Evolutionary conservation across 2,797 vertebrate genomes (phyloP).

Genomic region (Loris lydekkerianus): DNA sequence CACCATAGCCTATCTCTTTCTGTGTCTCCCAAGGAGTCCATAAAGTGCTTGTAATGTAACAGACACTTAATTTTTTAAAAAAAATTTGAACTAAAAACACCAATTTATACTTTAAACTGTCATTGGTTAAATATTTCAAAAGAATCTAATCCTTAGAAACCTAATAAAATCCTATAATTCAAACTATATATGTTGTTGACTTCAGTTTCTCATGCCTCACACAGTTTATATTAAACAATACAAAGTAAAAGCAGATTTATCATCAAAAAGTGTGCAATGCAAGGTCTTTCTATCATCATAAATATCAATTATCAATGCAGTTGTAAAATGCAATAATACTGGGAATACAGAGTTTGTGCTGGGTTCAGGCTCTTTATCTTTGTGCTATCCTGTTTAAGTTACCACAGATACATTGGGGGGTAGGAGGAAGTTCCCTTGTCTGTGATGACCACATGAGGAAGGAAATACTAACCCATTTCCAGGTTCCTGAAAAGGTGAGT

Average conservation of each 20-base stretch:
- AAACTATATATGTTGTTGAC: slow-evolving; percentile 21
- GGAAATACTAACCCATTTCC: background rate
- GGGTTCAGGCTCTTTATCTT: background rate
- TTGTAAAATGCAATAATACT: background rate
- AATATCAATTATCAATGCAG: background rate
- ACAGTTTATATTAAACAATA: background rate
- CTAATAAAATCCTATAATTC: slow-evolving; percentile 10
- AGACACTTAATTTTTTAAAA: background rate
- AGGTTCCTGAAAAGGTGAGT: background rate
- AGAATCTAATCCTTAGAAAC: slow-evolving; percentile 15
- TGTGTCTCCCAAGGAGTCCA: background rate
- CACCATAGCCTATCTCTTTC: background rate
- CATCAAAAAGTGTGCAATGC: background rate
- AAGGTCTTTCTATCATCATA: background rate
- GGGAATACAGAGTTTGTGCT: background rate
- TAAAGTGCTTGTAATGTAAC: background rate
- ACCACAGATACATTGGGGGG: background rate
- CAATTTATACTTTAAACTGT: slow-evolving; percentile 22
- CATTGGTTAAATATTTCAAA: slow-evolving; percentile 37
- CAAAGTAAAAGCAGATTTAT: background rate
- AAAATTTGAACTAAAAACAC: slow-evolving; percentile 35
- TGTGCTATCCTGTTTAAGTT: background rate
- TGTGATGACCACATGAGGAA: background rate
- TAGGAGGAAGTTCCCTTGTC: background rate
- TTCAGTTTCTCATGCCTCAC: slow-evolving; percentile 8